Conservation (phyloP, 2,888 invertebrate species). For the Agonopterix heracliana region DNA sequence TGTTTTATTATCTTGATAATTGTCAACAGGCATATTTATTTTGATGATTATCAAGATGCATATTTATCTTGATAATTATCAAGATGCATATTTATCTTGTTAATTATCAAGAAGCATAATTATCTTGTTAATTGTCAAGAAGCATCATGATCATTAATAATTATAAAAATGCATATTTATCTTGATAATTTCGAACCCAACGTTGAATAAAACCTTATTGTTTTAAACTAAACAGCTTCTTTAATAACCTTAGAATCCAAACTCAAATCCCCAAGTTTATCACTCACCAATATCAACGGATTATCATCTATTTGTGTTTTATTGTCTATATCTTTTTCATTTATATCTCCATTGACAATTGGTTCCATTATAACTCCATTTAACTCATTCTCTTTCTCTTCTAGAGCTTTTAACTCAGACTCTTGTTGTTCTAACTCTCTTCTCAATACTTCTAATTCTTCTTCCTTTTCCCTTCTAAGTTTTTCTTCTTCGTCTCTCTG, state of each 20-base stretch:
- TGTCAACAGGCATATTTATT: too few species aligned
- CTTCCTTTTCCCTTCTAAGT: constrained; percentile 8
- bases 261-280: not conserved
- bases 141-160: too few species aligned
- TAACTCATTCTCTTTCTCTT: not conserved
- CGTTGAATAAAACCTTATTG: too few species aligned
- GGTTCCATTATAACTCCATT: not conserved
- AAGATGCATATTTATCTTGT: too few species aligned
- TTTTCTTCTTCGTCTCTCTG: constrained; percentile 28
- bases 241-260: not conserved
- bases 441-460: constrained; percentile 2
- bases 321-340: not conserved
- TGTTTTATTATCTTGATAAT: too few species aligned
- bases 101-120: too few species aligned
- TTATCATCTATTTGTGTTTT: not conserved
- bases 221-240: too few species aligned
- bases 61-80: too few species aligned
- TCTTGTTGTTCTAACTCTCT: constrained; percentile 4
- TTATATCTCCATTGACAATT: not conserved
- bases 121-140: too few species aligned
- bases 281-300: not conserved
- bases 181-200: too few species aligned
- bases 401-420: not conserved
- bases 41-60: too few species aligned
- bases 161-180: too few species aligned